Conservation (phyloP, 2,888 invertebrate species). For the Pristionchus arcanus region DNA sequence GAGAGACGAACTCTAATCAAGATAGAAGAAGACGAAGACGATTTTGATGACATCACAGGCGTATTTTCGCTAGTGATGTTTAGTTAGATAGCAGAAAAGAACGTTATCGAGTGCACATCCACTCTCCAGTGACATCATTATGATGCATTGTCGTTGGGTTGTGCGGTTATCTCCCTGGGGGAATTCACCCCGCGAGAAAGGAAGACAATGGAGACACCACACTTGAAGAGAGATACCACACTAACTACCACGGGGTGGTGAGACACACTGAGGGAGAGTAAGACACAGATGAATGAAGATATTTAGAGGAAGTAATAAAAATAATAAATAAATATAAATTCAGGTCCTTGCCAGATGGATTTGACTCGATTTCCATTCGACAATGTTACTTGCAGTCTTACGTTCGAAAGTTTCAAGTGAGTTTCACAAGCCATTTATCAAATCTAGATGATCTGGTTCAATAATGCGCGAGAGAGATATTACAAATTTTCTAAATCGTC, state of each 20-base stretch:
- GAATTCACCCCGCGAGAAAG: neutral
- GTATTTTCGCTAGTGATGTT: neutral
- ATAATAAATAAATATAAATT: neutral
- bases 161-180: neutral
- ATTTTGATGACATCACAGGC: neutral
- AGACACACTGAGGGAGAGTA: neutral
- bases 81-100: neutral
- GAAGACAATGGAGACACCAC: conserved; percentile 22
- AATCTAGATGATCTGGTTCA: neutral
- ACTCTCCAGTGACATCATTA: neutral
- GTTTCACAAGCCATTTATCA: conserved; percentile 17
- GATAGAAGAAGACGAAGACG: neutral
- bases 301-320: neutral
- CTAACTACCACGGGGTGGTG: conserved; percentile 5
- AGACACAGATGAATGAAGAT: neutral
- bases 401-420: conserved; percentile 79
- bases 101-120: neutral
- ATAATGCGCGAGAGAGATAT: neutral
- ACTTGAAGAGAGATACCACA: neutral
- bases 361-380: conserved; percentile 79
- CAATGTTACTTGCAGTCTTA: conserved; percentile 78
- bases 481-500: neutral
- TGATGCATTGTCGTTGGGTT: neutral
- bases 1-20: no score
- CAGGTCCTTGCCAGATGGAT: conserved; percentile 78